Percentiles rank a stretch among this genome's conserved stretches.
Evolutionary conservation across 2,113 vertebrate species (phyloP).

Genomic region (Dermatemys mawii): DNA sequence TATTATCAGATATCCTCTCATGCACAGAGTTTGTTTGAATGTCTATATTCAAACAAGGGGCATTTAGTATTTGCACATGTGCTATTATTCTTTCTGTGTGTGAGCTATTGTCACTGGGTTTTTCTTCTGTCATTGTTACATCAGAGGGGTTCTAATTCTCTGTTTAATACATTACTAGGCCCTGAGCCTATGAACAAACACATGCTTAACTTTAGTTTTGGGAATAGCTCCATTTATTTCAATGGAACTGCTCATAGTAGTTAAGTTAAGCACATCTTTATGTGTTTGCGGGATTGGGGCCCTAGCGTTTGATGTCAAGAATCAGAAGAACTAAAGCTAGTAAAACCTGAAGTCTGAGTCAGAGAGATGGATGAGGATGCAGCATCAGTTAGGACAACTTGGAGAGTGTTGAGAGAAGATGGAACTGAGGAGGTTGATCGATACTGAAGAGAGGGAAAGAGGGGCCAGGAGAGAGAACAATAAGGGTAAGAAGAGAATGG

Average conservation of each 20-base stretch:
- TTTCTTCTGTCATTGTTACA: background rate
- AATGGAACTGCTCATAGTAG: background rate
- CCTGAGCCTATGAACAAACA: background rate
- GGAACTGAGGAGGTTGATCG: background rate
- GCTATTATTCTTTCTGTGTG: background rate
- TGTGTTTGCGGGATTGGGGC: background rate
- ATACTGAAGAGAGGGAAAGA: background rate
- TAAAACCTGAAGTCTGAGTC: background rate
- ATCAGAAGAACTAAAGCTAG: rapidly evolving
- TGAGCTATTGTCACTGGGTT: background rate
- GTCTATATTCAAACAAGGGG: background rate
- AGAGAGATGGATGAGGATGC: rapidly evolving
- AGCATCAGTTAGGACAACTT: background rate
- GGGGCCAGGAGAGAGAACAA: background rate
- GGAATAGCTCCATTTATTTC: background rate
- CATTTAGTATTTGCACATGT: background rate
- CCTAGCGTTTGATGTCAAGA: background rate
- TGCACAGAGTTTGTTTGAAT: background rate
- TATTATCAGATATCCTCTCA: background rate
- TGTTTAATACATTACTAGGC: background rate
- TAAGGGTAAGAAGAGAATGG: background rate
- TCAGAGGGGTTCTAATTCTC: background rate
- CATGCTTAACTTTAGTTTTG: background rate
- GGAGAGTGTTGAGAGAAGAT: background rate
- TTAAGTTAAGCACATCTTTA: background rate